Evolutionary conservation across 2,888 invertebrate species (phyloP).

Genomic region (Cartodere bifasciata): DNA sequence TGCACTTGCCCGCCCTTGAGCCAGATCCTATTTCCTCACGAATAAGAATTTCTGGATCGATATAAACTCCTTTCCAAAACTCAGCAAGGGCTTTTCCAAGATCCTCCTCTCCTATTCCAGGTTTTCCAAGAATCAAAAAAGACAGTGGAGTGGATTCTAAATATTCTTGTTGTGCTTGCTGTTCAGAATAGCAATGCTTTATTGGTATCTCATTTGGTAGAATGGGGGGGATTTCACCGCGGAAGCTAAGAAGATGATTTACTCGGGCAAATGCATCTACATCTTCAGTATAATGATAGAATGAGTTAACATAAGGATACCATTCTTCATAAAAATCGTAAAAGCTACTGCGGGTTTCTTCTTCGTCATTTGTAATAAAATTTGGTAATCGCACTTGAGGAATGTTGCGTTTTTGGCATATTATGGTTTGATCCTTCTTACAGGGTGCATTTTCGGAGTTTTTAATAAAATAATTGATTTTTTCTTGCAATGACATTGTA

Average conservation of each 20-base stretch:
- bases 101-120: slow-evolving; percentile 38
- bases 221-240: neutral
- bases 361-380: neutral
- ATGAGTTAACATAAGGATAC: slow-evolving; percentile 33
- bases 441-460: slow-evolving; percentile 7
- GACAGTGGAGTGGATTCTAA: slow-evolving; percentile 41
- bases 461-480: slow-evolving; percentile 1
- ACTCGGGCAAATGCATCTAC: slow-evolving; percentile 32
- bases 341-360: neutral
- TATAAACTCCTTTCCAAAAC: slow-evolving; percentile 43
- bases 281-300: slow-evolving; percentile 35
- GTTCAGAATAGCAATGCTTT: slow-evolving; percentile 36
- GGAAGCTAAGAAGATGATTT: slow-evolving; percentile 22
- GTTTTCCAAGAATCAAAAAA: slow-evolving; percentile 48
- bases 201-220: neutral
- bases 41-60: slow-evolving; percentile 44
- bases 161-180: slow-evolving; percentile 39
- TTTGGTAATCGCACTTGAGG: too few relatives aligned
- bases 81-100: slow-evolving; percentile 45
- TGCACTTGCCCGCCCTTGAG: slow-evolving; percentile 42
- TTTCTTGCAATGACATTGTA: slow-evolving; percentile 3
- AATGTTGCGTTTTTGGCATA: slow-evolving; percentile 7
- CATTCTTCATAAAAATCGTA: slow-evolving; percentile 17
- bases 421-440: slow-evolving; percentile 5
- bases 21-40: slow-evolving; percentile 44